phyloP scores from a whole-genome alignment of 2,113 vertebrate species.

The Fregata magnificens region DNA sequence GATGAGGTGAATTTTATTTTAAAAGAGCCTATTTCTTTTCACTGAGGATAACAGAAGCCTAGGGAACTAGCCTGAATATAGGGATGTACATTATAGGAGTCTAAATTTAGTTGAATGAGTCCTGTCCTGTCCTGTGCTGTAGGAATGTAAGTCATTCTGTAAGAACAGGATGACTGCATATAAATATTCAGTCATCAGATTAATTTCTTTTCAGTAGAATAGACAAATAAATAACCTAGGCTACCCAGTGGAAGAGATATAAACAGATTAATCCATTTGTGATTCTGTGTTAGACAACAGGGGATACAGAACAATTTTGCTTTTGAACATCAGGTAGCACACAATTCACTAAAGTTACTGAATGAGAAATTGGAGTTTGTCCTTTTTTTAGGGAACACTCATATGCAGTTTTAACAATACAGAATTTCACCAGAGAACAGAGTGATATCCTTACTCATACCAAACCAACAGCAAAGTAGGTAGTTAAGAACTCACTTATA shows the following conservation, averaged over 20 bases:
- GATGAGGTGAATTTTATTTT: conserved; percentile 5
- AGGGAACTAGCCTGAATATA: conserved; percentile 39
- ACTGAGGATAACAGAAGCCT: background rate
- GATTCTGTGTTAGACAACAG: background rate
- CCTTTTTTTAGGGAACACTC: accelerated
- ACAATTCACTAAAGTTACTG: background rate
- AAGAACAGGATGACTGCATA: background rate
- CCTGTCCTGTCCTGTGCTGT: background rate
- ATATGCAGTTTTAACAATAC: background rate
- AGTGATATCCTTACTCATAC: background rate
- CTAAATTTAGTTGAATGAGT: background rate
- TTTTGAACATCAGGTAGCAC: background rate
- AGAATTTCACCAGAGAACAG: background rate
- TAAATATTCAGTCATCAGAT: background rate
- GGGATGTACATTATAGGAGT: background rate
- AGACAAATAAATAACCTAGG: background rate
- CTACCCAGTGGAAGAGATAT: background rate
- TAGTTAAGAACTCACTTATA: background rate
- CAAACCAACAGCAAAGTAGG: background rate
- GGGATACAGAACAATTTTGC: background rate
- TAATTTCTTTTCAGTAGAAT: background rate
- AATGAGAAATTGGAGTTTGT: background rate
- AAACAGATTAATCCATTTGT: background rate
- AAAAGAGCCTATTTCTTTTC: background rate
- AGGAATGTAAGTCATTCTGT: background rate